These are phyloP conservation scores for Pristionchus mayeri DNA, from an alignment of 2,888 invertebrate genomes.

Conservation along the genomic window DNA sequence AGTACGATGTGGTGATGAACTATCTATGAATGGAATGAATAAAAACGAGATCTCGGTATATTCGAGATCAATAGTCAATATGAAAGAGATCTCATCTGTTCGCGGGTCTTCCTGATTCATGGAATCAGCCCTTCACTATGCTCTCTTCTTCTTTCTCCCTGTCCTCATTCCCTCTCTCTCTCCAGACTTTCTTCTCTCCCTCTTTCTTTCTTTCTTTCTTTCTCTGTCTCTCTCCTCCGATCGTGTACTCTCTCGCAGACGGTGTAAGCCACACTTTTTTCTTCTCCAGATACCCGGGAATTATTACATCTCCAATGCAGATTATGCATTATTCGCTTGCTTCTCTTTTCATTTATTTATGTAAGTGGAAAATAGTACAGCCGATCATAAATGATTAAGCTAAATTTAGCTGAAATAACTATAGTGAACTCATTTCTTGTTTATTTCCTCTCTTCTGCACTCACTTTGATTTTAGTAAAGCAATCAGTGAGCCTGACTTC, in stretches of 20 bases:
- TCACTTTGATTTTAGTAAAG: too few species aligned
- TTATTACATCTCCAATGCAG: background rate
- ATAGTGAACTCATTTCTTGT: background rate
- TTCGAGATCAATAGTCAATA: too few species aligned
- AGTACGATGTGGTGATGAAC: background rate
- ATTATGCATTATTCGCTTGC: background rate
- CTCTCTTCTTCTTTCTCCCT: conserved; percentile 19
- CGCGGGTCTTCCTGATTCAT: background rate
- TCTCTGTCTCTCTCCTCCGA: conserved; percentile 1
- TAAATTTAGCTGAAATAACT: background rate
- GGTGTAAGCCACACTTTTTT: conserved; percentile 14
- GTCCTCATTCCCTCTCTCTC: background rate
- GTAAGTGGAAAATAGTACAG: background rate
- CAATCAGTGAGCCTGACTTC: too few species aligned
- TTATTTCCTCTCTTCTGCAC: too few species aligned
- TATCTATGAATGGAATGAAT: background rate
- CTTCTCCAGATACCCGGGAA: background rate
- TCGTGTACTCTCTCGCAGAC: background rate
- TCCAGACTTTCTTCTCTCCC: background rate
- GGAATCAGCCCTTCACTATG: background rate
- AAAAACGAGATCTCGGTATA: too few species aligned
- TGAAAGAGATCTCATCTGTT: background rate
- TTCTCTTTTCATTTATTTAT: background rate
- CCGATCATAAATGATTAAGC: background rate
- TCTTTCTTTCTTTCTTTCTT: too few species aligned